These are phyloP conservation scores for Rhogogaster chlorosoma DNA, from an alignment of 2,888 invertebrate species.

Conservation along the genomic window DNA sequence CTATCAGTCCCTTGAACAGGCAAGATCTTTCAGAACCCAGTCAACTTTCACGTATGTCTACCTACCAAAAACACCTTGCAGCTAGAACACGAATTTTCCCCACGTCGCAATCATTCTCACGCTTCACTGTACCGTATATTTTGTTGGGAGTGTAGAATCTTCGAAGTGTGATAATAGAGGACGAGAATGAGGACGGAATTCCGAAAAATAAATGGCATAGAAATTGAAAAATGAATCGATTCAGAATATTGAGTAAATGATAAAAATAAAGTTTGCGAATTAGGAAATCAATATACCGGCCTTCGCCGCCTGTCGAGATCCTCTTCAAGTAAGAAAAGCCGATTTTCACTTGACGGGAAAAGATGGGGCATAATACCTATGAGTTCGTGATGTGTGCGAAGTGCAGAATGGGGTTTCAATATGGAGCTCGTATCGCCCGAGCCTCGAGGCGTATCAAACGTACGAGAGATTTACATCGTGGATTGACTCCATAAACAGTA, in stretches of 20 bases:
- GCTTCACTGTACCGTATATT: not conserved
- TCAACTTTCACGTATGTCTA: not conserved
- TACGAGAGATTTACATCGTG: constrained; percentile 40
- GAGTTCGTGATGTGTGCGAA: not conserved
- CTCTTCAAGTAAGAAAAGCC: not conserved
- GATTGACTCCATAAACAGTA: constrained; percentile 34
- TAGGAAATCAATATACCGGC: not conserved
- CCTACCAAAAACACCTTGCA: too few species aligned
- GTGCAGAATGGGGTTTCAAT: not conserved
- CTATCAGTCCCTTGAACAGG: not conserved
- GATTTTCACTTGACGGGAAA: not conserved
- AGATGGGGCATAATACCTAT: not conserved
- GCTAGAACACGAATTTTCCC: not conserved
- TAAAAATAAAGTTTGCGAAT: not conserved
- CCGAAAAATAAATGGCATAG: not conserved
- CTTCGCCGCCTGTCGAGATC: not conserved
- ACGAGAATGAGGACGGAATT: not conserved
- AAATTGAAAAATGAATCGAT: not conserved
- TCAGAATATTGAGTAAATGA: not conserved
- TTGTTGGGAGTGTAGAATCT: not conserved
- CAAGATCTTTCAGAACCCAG: not conserved
- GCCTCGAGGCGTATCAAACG: constrained; percentile 16
- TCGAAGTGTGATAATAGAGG: not conserved
- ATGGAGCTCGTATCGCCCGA: constrained; percentile 22
- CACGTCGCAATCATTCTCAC: not conserved